These are phyloP conservation scores for Hydrotaea cyrtoneurina DNA, from an alignment of 2,888 invertebrate species.

Conservation along the genomic window DNA sequence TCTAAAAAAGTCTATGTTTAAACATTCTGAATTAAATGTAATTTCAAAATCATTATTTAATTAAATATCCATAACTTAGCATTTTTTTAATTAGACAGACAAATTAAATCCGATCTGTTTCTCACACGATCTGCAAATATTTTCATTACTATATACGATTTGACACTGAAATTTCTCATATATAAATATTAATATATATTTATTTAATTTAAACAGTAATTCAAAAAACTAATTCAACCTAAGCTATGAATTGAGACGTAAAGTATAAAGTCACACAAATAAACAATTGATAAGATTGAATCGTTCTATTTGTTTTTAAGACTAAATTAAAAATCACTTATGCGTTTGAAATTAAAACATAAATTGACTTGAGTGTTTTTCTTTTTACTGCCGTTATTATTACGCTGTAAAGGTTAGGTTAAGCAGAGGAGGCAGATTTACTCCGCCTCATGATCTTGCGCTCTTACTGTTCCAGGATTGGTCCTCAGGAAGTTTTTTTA, in stretches of 20 bases:
- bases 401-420: background rate
- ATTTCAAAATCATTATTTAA: background rate
- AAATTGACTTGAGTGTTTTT: too few relatives aligned
- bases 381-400: too few relatives aligned
- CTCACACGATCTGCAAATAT: conserved; percentile 42
- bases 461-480: too few relatives aligned
- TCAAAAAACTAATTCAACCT: conserved; percentile 38
- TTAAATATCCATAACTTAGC: conserved; percentile 14
- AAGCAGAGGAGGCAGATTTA: too few relatives aligned
- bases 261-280: conserved; percentile 44
- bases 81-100: conserved; percentile 20
- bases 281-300: conserved; percentile 52
- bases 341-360: background rate
- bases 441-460: too few relatives aligned
- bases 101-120: conserved; percentile 7
- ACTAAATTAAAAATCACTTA: background rate
- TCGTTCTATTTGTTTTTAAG: background rate
- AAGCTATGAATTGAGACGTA: conserved; percentile 49
- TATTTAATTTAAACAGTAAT: conserved; percentile 51
- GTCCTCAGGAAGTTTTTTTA: too few relatives aligned
- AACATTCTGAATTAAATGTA: conserved; percentile 43
- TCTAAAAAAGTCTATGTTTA: conserved; percentile 13
- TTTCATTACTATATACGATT: conserved; percentile 42
- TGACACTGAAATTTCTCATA: conserved; percentile 23
- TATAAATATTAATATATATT: conserved; percentile 56